A percentile compares a stretch with the other conserved stretches of the same genome.
These are phyloP conservation scores for Synchiropus splendidus DNA, from an alignment of 2,113 vertebrate genomes.

Conservation along the genomic window DNA sequence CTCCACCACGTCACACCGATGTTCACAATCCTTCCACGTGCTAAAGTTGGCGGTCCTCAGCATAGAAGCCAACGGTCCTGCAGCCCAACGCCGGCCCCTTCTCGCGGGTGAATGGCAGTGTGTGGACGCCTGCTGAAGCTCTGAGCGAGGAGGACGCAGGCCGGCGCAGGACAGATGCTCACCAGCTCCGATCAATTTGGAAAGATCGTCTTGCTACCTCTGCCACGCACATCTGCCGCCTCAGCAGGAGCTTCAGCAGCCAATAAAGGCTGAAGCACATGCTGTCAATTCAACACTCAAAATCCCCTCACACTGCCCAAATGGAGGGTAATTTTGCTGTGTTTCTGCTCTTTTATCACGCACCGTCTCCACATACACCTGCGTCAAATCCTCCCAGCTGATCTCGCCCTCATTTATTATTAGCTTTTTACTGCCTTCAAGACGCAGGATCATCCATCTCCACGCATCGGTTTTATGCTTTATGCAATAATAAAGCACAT, in stretches of 20 bases:
- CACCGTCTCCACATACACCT: slow-evolving; percentile 6
- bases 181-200: slow-evolving; percentile 43
- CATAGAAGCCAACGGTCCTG: too few species aligned
- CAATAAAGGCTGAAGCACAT: slow-evolving; percentile 26
- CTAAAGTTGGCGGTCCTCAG: too few species aligned
- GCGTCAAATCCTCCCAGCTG: slow-evolving; percentile 2
- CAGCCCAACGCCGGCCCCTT: too few species aligned
- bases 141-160: too few species aligned
- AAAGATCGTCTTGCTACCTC: slow-evolving; percentile 20
- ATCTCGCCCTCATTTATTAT: neutral
- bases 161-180: slow-evolving; percentile 1
- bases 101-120: too few species aligned
- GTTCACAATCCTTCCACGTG: neutral
- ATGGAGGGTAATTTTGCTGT: slow-evolving; percentile 13
- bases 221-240: slow-evolving; percentile 58
- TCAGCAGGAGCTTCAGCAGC: slow-evolving; percentile 39
- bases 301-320: neutral
- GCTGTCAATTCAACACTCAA: too few species aligned
- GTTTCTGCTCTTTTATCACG: slow-evolving; percentile 9
- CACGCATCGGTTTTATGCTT: neutral
- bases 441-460: slow-evolving; percentile 1
- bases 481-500: slow-evolving; percentile 7
- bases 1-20: neutral
- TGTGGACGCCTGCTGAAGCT: neutral
- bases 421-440: neutral